A percentile compares a stretch with the other conserved stretches of the same genome.
These are phyloP conservation scores for Diorhabda sublineata DNA, from an alignment of 1,140 invertebrate species.

Conservation along the genomic window DNA sequence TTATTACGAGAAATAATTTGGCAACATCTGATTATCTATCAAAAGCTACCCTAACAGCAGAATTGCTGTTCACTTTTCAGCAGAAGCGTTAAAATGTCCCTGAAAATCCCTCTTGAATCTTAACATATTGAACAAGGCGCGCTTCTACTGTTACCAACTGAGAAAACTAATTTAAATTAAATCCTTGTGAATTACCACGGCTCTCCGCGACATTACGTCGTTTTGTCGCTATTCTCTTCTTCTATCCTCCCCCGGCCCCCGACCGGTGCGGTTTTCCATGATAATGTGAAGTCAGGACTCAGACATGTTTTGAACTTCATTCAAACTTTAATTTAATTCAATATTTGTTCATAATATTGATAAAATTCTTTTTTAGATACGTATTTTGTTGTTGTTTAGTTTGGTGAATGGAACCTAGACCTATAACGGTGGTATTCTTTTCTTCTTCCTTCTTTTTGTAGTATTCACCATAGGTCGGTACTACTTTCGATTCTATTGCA, in stretches of 20 bases:
- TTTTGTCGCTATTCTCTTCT: conserved; percentile 5
- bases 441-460: no score
- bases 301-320: neutral
- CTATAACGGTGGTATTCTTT: no score
- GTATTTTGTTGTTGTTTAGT: no score
- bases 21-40: no score
- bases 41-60: neutral
- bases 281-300: neutral
- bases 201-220: neutral
- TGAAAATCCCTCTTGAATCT: conserved; percentile 10
- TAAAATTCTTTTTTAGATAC: no score
- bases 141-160: conserved; percentile 7
- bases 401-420: no score
- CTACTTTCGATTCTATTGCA: no score
- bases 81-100: conserved; percentile 4
- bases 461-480: no score
- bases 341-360: no score
- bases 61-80: conserved; percentile 7
- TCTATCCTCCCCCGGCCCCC: neutral
- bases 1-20: no score
- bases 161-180: conserved; percentile 47
- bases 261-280: neutral
- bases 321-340: no score
- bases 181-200: conserved; percentile 44
- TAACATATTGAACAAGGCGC: conserved; percentile 31